Conservation (phyloP, 2,113 vertebrate genomes). For the Lynx canadensis region DNA sequence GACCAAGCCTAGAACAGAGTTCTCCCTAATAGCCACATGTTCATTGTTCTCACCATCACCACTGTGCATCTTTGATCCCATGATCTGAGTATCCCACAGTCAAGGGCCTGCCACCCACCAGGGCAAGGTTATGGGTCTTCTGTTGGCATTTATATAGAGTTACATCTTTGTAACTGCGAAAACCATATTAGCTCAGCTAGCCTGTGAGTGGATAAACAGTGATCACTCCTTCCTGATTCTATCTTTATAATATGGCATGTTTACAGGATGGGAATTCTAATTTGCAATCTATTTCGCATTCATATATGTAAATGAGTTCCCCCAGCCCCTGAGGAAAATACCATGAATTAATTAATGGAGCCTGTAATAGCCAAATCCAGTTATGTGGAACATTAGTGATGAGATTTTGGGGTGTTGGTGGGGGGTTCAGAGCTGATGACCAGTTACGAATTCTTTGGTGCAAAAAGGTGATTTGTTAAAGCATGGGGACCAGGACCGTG, state of each 20-base stretch:
- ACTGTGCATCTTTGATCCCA: not conserved
- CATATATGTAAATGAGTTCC: not conserved
- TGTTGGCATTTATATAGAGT: not conserved
- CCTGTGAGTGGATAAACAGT: not conserved
- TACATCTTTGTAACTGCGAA: not conserved
- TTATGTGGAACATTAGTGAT: not conserved
- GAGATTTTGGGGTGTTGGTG: too few relatives aligned
- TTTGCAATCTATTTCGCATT: slow-evolving; percentile 24
- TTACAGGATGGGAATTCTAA: not conserved
- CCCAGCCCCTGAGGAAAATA: not conserved
- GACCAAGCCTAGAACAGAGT: not conserved
- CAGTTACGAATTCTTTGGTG: too few relatives aligned
- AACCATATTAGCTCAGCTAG: not conserved
- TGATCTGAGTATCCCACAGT: not conserved
- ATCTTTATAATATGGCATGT: slow-evolving; percentile 23
- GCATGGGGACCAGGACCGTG: too few relatives aligned
- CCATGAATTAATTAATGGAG: slow-evolving; percentile 5
- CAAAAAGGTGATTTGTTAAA: too few relatives aligned
- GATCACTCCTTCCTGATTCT: not conserved
- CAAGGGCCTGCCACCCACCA: not conserved
- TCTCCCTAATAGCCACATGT: not conserved
- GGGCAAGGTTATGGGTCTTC: not conserved
- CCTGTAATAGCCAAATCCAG: not conserved
- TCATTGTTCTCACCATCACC: not conserved
- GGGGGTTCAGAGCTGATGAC: too few relatives aligned